phyloP scores from a whole-genome alignment of 1,140 invertebrate genomes.

The Micrasema longulum region DNA sequence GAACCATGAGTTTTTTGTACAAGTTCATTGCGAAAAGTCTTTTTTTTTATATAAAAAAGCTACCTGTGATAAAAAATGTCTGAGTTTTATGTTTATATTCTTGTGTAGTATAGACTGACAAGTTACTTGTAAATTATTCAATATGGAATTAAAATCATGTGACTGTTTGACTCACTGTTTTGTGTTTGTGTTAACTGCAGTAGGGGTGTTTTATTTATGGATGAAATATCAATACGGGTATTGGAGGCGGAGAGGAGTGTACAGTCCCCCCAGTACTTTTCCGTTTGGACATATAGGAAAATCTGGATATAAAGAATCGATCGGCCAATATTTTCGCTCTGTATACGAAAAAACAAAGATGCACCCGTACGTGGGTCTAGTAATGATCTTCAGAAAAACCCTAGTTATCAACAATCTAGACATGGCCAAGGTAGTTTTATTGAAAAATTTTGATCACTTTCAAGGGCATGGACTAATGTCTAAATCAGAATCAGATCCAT shows the following conservation, averaged over 20 bases:
- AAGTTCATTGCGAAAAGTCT: too few relatives aligned
- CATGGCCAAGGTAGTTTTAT: conserved; percentile 71
- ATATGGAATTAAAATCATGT: too few relatives aligned
- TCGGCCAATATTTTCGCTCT: conserved; percentile 33
- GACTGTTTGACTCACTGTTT: too few relatives aligned
- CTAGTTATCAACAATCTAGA: conserved; percentile 70
- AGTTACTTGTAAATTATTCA: too few relatives aligned
- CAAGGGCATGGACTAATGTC: conserved; percentile 63
- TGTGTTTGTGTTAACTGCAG: too few relatives aligned
- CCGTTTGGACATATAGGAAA: conserved; percentile 65
- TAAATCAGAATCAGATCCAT: conserved; percentile 65
- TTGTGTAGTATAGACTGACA: too few relatives aligned
- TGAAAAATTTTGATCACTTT: conserved; percentile 71
- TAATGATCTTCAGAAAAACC: conserved; percentile 62
- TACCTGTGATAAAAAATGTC: too few relatives aligned
- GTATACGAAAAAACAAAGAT: conserved; percentile 35
- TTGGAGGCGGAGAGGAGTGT: conserved; percentile 61
- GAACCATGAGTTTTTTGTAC: too few relatives aligned
- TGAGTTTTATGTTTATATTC: too few relatives aligned
- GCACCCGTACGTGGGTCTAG: conserved; percentile 48
- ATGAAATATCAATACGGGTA: conserved; percentile 57
- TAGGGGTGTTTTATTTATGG: too few relatives aligned
- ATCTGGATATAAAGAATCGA: conserved; percentile 44
- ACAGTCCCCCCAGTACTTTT: conserved; percentile 60
- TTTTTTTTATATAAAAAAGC: too few relatives aligned